Evolutionary conservation across 2,113 vertebrate species (phyloP), one percentile per base, ranked within the genome.

Genomic region (Genyomyrus donnyi): DNA sequence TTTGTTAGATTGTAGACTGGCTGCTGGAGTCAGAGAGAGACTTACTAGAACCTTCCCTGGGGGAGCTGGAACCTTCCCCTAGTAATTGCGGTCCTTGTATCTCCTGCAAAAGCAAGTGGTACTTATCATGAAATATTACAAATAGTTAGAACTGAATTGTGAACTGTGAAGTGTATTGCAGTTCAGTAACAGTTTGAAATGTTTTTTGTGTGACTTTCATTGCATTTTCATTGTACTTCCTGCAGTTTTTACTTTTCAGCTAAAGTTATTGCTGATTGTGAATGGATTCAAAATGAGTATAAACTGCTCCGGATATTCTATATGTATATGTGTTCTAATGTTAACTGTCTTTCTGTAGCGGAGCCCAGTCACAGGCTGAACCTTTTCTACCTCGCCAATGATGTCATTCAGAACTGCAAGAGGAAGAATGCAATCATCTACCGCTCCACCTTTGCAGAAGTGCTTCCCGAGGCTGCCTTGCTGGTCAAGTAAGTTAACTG

Each of bases 401-500:
- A 99, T 45, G 98, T 99, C 91, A 99, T 99, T 89, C 98, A 99
- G 94, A 99, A 99, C 95, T 99, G 98, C 96, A 99, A 99, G 92
- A 96, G 98, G 87, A 99, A 97, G 92, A 99, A 99, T 0, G 98
- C 98, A 0, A 97, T 99, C 0, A 95, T 97, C n/a, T 99, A 97
- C 89, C 97, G 98, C 0, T 94, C 97, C 6, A 93, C 97, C 0
- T 99, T 99, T 10, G 97, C 97, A 0, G 98, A 99, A 3, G 97
- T 97, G 83, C 97, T 99, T 5, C 97, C 98, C 0, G 97, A 97
- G 90, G 98, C 98, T 0, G 97, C 97, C 10, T 96, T 96, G 2
- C 94, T 99, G 83, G 97, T 99, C 93, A 99, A 96, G 98, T 99
- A 91, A 97, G 97, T 96, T 2, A 13, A 15, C 74, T 42, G 31